phyloP scores from a whole-genome alignment of 2,888 invertebrate species.

The Onchidella celtica region DNA sequence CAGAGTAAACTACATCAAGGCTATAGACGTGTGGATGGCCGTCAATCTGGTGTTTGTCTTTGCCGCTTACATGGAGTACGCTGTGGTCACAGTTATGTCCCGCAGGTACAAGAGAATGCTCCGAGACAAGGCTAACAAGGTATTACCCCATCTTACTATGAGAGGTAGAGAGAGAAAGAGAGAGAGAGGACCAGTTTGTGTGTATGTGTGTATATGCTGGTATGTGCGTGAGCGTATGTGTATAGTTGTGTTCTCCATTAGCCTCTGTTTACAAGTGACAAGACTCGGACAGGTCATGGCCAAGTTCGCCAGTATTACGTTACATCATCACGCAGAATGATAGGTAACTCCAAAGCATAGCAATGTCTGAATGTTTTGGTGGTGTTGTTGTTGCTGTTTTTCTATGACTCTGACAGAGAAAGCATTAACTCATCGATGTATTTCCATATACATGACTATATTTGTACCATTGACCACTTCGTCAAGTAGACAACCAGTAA shows the following conservation, averaged over 20 bases:
- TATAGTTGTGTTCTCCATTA: background rate
- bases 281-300: no score
- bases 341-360: no score
- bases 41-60: conserved; percentile 36
- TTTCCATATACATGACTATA: no score
- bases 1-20: conserved; percentile 34
- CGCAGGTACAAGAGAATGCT: conserved; percentile 1
- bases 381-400: no score
- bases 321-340: no score
- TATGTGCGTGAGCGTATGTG: background rate
- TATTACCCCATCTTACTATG: background rate
- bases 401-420: no score
- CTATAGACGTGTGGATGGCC: conserved; percentile 37
- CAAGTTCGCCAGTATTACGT: background rate
- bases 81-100: conserved; percentile 39
- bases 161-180: no score
- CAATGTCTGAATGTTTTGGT: no score
- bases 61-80: conserved; percentile 36
- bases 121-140: background rate
- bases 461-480: no score
- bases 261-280: background rate
- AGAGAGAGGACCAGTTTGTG: background rate
- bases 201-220: background rate
- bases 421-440: no score
- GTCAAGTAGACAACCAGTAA: no score